phyloP scores from a whole-genome alignment of 2,113 vertebrate genomes.

The Cebus imitator region DNA sequence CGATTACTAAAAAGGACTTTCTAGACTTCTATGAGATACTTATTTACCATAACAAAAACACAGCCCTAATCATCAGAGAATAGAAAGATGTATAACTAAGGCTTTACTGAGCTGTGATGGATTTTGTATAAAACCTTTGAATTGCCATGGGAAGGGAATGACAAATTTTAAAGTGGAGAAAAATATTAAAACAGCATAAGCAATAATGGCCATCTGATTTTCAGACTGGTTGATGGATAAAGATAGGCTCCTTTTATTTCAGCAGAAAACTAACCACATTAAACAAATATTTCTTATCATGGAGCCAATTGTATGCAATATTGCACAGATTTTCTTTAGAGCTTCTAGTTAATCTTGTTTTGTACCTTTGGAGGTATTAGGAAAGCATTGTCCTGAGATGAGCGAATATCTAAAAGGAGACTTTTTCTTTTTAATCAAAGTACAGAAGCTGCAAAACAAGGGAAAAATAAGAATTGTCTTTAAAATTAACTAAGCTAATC shows the following conservation, averaged over 20 bases:
- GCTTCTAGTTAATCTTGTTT: conserved; percentile 10
- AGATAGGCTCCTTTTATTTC: conserved; percentile 43
- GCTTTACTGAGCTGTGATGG: conserved; percentile 9
- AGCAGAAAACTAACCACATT: conserved; percentile 54
- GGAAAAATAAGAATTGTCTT: conserved; percentile 8
- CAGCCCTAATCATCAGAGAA: conserved; percentile 37
- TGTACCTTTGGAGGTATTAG: conserved; percentile 26
- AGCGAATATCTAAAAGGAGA: conserved; percentile 41
- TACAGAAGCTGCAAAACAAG: not conserved
- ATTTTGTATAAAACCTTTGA: conserved; percentile 55
- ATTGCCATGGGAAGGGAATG: conserved; percentile 50
- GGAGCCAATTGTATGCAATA: conserved; percentile 21
- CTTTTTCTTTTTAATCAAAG: conserved; percentile 44
- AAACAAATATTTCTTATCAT: conserved; percentile 40
- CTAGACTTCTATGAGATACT: conserved; percentile 48
- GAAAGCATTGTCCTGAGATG: conserved; percentile 18
- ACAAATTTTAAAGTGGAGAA: conserved; percentile 38
- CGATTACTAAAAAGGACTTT: conserved; percentile 42
- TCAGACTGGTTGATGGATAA: conserved; percentile 30
- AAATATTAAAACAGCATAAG: conserved; percentile 25
- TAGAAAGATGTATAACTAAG: conserved; percentile 59
- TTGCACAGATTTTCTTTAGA: conserved; percentile 32
- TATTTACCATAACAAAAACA: conserved; percentile 68
- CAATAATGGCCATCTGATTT: not conserved
- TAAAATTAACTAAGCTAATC: not conserved